Base-by-base conservation (phyloP, 2,113 vertebrate species). In the Nematolebias whitei region DNA sequence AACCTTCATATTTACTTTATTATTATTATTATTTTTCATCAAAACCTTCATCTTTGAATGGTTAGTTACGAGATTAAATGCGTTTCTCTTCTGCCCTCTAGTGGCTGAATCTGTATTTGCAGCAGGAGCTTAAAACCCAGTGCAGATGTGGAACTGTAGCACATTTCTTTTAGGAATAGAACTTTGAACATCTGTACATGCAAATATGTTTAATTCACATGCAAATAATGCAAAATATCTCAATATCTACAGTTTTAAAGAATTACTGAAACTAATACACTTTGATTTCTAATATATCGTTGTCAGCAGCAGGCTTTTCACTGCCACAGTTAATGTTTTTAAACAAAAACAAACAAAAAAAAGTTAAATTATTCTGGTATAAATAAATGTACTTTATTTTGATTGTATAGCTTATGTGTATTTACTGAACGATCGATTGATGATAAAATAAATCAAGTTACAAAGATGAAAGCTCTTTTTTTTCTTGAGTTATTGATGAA, bases 71-170 rank as follows among this genome's bases (percentile, higher is more conserved):
- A 8, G 10, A 5, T 26, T 15, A 15, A 48, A 61, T 6, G 0
- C n/a, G 5, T 9, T 39, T 49, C 2, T 62, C 19, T 62, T 44
- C 45, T 62, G 14, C 59, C 45, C 20, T 18, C 59, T 62, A 9
- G 44, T 62, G 59, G 45, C 19, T 15, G 18, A 48, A 18, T 1
- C 2, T 22, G n/a, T 20, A 48, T 13, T 14, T 16, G 20, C 29
- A 49, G 11, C 29, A 35, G 23, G 7, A 26, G 2, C 22, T 26
- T 5, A 51, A 47, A 47, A 41, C 3, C 2, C 3, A 3, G n/a
- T 41, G 13, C 12, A 41, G 15, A 4, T 35, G 32, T 35, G 5
- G 5, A 35, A 35, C 5, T 10, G 26, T 29, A 29, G 26, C 38
- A 39, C 2, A 39, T 39, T 39, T 12, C 18, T 5, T n/a, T 45